Evolutionary conservation across 2,113 vertebrate species (phyloP).

Genomic region (Pollachius pollachius): DNA sequence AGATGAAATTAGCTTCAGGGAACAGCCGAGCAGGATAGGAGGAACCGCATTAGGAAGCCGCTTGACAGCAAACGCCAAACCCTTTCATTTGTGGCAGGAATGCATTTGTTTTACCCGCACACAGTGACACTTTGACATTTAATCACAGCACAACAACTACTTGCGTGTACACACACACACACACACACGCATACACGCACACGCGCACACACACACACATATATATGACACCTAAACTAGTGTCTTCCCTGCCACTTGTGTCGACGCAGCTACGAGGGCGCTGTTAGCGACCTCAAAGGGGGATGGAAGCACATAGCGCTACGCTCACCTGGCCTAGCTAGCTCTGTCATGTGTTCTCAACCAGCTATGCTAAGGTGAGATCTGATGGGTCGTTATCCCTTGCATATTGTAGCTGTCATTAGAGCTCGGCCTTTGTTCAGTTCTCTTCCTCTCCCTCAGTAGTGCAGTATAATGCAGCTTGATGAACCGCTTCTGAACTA

Average conservation of each 20-base stretch:
- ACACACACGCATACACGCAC: too few relatives aligned
- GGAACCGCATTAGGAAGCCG: background rate
- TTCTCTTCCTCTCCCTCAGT: too few relatives aligned
- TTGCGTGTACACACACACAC: too few relatives aligned
- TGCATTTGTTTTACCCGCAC: background rate
- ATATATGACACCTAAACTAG: slow-evolving; percentile 32
- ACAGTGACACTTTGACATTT: background rate
- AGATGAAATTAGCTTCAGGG: background rate
- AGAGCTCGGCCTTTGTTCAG: too few relatives aligned
- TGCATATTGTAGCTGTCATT: too few relatives aligned
- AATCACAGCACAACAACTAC: background rate
- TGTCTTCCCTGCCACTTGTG: background rate
- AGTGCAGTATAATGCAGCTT: too few relatives aligned
- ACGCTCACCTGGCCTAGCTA: too few relatives aligned
- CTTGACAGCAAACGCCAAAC: background rate
- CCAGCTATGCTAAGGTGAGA: too few relatives aligned
- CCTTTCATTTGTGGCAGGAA: background rate
- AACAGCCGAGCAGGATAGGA: background rate
- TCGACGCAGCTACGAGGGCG: background rate
- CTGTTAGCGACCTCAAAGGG: slow-evolving; percentile 42
- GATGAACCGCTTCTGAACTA: too few relatives aligned
- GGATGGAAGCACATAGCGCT: slow-evolving; percentile 22
- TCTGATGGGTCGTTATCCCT: too few relatives aligned
- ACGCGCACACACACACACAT: slow-evolving; percentile 1
- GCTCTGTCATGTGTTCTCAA: too few relatives aligned